These are phyloP conservation scores for Vireo griseus DNA, from an alignment of 2,797 vertebrate genomes.

Conservation along the genomic window DNA sequence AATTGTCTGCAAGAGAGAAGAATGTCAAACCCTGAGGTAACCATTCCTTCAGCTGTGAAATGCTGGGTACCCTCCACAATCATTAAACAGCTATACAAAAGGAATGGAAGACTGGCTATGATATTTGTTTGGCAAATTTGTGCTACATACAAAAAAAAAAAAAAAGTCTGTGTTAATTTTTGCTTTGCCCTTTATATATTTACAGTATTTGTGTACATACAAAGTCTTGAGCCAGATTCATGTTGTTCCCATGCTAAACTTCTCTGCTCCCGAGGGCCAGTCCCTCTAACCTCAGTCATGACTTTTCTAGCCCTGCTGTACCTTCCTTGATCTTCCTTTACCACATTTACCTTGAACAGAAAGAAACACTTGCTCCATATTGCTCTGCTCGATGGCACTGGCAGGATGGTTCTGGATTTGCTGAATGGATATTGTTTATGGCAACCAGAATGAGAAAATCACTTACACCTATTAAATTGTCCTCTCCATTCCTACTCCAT, in stretches of 20 bases:
- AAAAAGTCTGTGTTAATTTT: not conserved
- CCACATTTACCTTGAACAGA: not conserved
- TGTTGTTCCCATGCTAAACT: fast-evolving
- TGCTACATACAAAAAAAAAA: not conserved
- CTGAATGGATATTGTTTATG: not conserved
- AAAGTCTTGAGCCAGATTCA: not conserved
- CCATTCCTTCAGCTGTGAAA: not conserved
- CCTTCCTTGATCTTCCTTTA: not conserved
- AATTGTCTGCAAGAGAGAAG: not conserved
- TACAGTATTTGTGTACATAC: not conserved
- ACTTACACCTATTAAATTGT: not conserved
- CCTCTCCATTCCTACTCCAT: not conserved
- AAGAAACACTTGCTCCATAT: not conserved
- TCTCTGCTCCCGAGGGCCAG: not conserved
- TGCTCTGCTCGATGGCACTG: not conserved
- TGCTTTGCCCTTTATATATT: not conserved
- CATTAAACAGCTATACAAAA: not conserved
- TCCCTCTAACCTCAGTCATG: not conserved
- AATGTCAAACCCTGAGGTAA: not conserved
- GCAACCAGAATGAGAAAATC: not conserved
- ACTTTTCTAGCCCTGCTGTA: not conserved
- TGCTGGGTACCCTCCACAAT: not conserved
- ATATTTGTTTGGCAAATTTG: not conserved
- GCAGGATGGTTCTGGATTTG: not conserved
- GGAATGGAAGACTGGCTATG: not conserved